A percentile compares a stretch with the other conserved stretches of the same genome.
Conservation (phyloP, 2,113 vertebrate species). For the Cyanistes caeruleus region DNA sequence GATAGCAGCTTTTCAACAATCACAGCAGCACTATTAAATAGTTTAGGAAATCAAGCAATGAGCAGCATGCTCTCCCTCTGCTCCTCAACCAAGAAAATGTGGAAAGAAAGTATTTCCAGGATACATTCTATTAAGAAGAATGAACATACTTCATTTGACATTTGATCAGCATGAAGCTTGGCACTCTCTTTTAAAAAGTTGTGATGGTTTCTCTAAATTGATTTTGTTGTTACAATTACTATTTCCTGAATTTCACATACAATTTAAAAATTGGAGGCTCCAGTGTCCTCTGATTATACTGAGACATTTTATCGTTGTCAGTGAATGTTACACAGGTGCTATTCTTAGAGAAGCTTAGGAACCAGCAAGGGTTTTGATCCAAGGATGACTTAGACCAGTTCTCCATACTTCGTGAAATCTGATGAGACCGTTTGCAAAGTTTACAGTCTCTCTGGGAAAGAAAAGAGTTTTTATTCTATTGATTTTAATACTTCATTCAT, state of each 20-base stretch:
- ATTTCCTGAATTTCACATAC: not conserved
- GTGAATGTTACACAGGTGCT: not conserved
- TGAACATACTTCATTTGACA: not conserved
- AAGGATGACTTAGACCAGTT: not conserved
- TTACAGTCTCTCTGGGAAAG: not conserved
- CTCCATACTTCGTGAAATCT: not conserved
- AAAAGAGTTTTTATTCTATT: not conserved
- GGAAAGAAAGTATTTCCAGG: not conserved
- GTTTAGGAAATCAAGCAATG: not conserved
- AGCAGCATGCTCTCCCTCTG: not conserved
- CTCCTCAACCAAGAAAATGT: not conserved
- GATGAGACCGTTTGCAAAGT: not conserved
- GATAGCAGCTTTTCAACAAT: not conserved
- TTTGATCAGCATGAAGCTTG: not conserved
- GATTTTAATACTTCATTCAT: not conserved
- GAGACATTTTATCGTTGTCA: slow-evolving; percentile 31
- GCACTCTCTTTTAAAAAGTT: not conserved
- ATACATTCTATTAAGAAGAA: not conserved
- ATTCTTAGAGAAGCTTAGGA: not conserved
- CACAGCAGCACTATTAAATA: not conserved
- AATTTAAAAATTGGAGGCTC: not conserved
- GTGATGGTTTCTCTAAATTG: not conserved
- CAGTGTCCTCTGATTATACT: not conserved
- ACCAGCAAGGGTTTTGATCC: not conserved
- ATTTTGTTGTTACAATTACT: not conserved